Conservation (phyloP, 2,888 invertebrate genomes). For the Eueremaeus valkanovi region DNA sequence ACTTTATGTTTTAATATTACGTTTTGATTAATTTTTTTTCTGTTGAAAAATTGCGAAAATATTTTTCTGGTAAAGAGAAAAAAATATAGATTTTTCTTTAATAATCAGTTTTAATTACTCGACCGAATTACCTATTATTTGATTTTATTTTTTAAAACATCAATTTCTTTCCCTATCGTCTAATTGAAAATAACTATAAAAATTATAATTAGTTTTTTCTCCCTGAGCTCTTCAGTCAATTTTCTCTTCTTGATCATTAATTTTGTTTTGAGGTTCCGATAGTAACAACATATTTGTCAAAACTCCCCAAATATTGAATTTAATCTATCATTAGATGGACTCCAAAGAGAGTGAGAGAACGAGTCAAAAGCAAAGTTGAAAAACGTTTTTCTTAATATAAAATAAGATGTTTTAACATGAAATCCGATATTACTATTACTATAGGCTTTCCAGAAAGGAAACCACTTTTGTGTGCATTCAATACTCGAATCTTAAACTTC, state of each 20-base stretch:
- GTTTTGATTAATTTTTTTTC: slow-evolving; percentile 20
- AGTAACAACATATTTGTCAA: slow-evolving; percentile 26
- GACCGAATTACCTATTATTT: slow-evolving; percentile 19
- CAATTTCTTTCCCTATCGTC: not conserved
- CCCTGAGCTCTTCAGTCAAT: no score
- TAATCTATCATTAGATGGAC: slow-evolving; percentile 1
- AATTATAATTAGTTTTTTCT: slow-evolving; percentile 26
- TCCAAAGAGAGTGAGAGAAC: no score
- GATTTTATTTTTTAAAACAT: slow-evolving; percentile 8
- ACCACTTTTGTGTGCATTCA: no score
- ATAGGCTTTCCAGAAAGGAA: no score
- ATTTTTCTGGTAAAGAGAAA: not conserved
- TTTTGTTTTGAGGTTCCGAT: slow-evolving; percentile 26
- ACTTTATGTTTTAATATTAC: not conserved
- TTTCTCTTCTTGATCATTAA: slow-evolving; percentile 7
- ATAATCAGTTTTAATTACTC: slow-evolving; percentile 22
- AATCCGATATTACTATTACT: no score
- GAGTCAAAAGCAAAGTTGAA: no score
- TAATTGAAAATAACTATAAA: slow-evolving; percentile 26
- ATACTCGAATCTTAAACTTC: no score
- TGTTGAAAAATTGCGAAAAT: not conserved
- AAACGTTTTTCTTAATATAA: no score
- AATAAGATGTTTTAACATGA: no score
- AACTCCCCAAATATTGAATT: slow-evolving; percentile 10
- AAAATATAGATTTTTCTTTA: not conserved